Base-by-base conservation (phyloP, 2,797 vertebrate genomes). In the Cryptoprocta ferox region DNA sequence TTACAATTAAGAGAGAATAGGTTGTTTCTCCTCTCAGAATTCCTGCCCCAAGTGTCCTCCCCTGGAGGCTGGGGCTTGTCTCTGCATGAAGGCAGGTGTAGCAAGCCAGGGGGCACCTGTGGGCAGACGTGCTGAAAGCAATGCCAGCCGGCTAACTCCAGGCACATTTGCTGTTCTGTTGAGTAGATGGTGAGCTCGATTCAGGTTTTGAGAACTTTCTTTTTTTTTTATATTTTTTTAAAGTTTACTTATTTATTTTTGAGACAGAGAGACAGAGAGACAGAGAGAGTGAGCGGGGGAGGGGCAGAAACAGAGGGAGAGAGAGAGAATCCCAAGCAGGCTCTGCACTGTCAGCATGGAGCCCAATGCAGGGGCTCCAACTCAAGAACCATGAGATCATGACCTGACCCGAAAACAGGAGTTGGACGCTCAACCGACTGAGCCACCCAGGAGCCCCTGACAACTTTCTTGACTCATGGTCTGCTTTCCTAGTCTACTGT, bases 1-100 rank as follows among this genome's bases (percentile, higher is more conserved):
- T 90, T 53, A 93, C 1, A 93, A 37, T 86, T 45, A 35, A 73
- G 93, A 86, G 81, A 88, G 63, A 91, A 70, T 8, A 91, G 45
- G 11, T 39, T 78, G 37, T 7, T 45, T 48, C n/a, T 95, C 39
- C 75, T 65, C 68, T 35, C 32, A 37, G 65, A 90, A 45, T 45
- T 82, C 68, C 28, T 21, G 30, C 30, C 42, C 42, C 66, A 66
- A 19, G 18, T 10, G 37, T 50, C 32, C 42, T 42, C 8, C 28
- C 15, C 18, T 10, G 24, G 30, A 87, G 53, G 39, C 1, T 26
- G 13, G 32, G 6, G 10, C 73, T 75, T 19, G 18, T 63, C 71
- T 70, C 75, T 37, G 24, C 10, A 6, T 0, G 78, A 61, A 91
- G 85, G 65, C 65, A 63, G 65, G 39, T 2, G 21, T 16, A 30